Evolutionary conservation across 1,140 invertebrate genomes (phyloP).

Genomic region (Anoplolepis gracilipes): DNA sequence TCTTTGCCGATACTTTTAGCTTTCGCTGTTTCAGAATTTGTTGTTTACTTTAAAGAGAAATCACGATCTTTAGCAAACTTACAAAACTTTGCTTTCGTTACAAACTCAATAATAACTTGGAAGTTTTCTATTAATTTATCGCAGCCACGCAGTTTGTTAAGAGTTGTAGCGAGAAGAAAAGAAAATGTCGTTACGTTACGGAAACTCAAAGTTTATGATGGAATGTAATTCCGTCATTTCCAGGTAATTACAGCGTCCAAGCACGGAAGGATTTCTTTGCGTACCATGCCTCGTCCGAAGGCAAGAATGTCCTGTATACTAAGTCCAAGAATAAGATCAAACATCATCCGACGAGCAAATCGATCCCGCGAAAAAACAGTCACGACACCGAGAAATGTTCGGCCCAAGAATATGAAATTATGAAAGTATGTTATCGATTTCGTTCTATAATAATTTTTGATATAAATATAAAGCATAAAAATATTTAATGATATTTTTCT

Average conservation of each 20-base stretch:
- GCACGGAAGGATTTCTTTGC: constrained; percentile 55
- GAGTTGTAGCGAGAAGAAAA: constrained; percentile 32
- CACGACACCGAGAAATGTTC: constrained; percentile 86
- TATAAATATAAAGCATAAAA: background rate
- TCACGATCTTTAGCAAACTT: constrained; percentile 21
- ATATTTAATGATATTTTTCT: background rate
- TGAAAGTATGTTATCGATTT: constrained; percentile 86
- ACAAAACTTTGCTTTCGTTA: constrained; percentile 54
- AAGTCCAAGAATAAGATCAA: constrained; percentile 70
- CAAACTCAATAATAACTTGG: constrained; percentile 56
- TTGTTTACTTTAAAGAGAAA: constrained; percentile 36
- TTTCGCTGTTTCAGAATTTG: constrained; percentile 18
- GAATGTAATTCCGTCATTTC: constrained; percentile 44
- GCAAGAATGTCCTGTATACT: constrained; percentile 68
- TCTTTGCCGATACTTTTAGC: constrained; percentile 29
- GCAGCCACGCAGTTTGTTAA: constrained; percentile 39
- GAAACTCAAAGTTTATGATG: constrained; percentile 34
- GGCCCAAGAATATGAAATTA: constrained; percentile 90
- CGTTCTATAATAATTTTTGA: background rate
- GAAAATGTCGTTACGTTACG: constrained; percentile 36
- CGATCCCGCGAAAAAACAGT: constrained; percentile 75
- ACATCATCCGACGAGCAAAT: constrained; percentile 75
- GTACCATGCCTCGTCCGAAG: constrained; percentile 43
- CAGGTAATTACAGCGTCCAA: constrained; percentile 58
- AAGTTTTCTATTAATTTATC: constrained; percentile 60